Evolutionary conservation across 2,888 invertebrate genomes (phyloP), one percentile per base, ranked within the genome.

Genomic region (Tachina grossa): DNA sequence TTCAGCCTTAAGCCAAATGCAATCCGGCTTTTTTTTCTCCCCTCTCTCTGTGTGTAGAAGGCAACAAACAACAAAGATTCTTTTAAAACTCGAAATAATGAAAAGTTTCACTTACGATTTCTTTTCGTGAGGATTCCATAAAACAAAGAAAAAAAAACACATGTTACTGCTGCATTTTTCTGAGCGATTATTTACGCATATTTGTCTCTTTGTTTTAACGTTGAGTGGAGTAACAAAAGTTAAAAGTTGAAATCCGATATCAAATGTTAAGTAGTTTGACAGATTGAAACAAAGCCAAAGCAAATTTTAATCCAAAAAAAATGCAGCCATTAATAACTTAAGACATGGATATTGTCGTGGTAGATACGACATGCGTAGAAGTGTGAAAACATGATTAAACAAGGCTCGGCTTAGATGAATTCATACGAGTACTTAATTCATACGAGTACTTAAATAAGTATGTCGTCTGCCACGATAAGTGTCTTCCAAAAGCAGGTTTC

Each of bases 51-150:
- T 63, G 13, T 16, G 2, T 16, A 69, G 61, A 78, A 61, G 68
- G n/a, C 71, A 41, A 51, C 31, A 41, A 53, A 63, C 14, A 53
- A 69, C 51, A 53, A 63, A 72, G 39, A 79, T 79, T 78, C 69
- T 75, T 75, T 53, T n/a, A 74, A 66, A 65, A 63, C 9, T 65
- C 14, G 41, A 69, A 55, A 22, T 47, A 65, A 79, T 74, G 43
- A 76, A 80, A 80, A 85, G 85, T 85, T 85, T 85, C 85, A 85
- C 85, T 85, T 85, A 49, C 79, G 78, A 63, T 82, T 85, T 82
- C 83, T 78, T 66, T 74, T 61, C 39, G 39, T 72, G 53, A 31
- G 43, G 16, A 61, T 55, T 71, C 45, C 59, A 19, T 51, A 45
- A 59, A 55, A 69, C 63, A 41, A 51, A 74, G 22, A 31, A 47